Evolutionary conservation across 2,113 vertebrate genomes (phyloP), one percentile per base, ranked within the genome.

Genomic region (Periophthalmus modestus): DNA sequence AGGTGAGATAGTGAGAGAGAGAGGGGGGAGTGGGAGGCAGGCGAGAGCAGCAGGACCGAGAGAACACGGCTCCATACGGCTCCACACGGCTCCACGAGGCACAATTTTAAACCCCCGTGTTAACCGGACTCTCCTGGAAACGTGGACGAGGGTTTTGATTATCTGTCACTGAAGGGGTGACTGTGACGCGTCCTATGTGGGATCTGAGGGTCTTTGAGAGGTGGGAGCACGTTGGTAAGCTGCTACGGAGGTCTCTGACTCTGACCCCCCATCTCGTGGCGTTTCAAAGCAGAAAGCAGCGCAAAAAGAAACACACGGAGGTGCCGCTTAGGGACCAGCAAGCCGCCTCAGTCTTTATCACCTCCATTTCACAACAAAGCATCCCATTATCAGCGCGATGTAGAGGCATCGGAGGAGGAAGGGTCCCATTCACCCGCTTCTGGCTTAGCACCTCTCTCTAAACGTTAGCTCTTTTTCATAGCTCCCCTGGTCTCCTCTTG

Each of bases 301-400:
- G 84, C 85, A 81, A 84, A 87, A 88, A 79, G 71, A 82, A 82
- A 79, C 34, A 78, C 75, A 77, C 73, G 78, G 84, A 89, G 89
- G 88, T 88, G 87, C 78, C 88, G 66, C 87, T 82, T 58, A 88
- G 81, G 82, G 89, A 92, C 76, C 78, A 80, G 90, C 88, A 88
- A 93, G 91, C 88, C 82, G 75, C 87, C 88, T 87, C 81, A 88
- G 73, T 89, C 85, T 88, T 91, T 89, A 91, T 89, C 86, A 85
- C 83, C 83, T 88, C 88, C 94, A 94, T 94, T n/a, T 94, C 92
- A 93, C 87, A 91, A n/a, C n/a, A 93, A 93, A 87, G 81, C 89
- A 90, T 91, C 82, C 88, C 88, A 93, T 94, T 87, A 87, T 88
- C 89, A 87, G 75, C 85, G 92, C 85, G 80, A 93, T 94, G 92